phyloP scores from a whole-genome alignment of 1,140 invertebrate species.

The Chlorops oryzae region DNA sequence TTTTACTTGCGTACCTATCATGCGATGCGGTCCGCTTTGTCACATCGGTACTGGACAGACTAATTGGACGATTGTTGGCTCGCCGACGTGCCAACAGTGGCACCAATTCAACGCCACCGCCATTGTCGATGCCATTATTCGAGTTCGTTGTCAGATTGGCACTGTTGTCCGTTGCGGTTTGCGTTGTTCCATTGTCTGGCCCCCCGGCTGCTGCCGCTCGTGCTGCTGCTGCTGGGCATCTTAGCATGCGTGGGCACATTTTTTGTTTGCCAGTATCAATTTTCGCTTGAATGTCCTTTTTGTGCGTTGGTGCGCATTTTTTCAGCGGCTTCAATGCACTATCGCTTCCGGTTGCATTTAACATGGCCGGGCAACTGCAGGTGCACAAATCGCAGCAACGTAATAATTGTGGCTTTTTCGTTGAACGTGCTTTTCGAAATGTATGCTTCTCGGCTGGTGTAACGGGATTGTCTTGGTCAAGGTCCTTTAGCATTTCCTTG shows the following conservation, averaged over 20 bases:
- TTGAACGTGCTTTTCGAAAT: conserved; percentile 29
- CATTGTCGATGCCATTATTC: conserved; percentile 21
- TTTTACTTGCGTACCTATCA: conserved; percentile 46
- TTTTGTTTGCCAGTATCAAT: not conserved
- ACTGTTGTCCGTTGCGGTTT: conserved; percentile 9
- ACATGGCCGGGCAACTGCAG: conserved; percentile 34
- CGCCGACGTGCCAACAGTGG: conserved; percentile 54
- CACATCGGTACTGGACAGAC: conserved; percentile 55
- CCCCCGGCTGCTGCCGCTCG: not conserved
- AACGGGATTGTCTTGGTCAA: conserved; percentile 44
- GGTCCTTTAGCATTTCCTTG: conserved; percentile 42
- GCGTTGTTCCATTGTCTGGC: conserved; percentile 18
- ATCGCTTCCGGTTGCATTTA: conserved; percentile 10
- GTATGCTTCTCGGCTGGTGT: conserved; percentile 40
- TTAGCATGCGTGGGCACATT: not conserved
- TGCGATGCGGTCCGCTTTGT: conserved; percentile 49
- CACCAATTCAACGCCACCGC: conserved; percentile 58
- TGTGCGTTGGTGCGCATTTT: conserved; percentile 3
- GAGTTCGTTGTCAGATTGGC: not conserved
- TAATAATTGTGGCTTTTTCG: conserved; percentile 29
- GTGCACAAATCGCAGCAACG: conserved; percentile 40
- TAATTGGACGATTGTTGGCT: conserved; percentile 42
- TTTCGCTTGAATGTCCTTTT: conserved; percentile 4
- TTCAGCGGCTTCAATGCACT: conserved; percentile 8
- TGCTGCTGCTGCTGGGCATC: conserved; percentile 17